Conservation (phyloP, 2,888 invertebrate species). For the Chalcis sispes region DNA sequence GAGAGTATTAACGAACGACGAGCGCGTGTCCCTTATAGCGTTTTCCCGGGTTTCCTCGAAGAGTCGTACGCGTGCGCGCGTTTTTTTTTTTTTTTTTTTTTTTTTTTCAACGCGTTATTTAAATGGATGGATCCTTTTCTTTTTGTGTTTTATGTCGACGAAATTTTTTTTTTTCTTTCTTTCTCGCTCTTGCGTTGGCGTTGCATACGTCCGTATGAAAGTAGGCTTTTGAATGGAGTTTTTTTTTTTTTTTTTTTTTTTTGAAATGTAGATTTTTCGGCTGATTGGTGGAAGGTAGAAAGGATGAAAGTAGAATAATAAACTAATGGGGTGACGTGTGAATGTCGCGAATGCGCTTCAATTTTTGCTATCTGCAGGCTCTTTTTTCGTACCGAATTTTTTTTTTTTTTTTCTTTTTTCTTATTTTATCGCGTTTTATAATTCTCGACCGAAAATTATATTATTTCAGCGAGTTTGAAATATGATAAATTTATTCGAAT, state of each 20-base stretch:
- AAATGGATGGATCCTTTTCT: constrained; percentile 13
- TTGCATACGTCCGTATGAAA: background rate
- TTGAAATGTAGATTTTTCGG: constrained; percentile 3
- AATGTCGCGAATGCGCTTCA: background rate
- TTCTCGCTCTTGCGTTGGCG: background rate
- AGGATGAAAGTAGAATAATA: background rate
- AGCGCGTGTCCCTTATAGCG: background rate
- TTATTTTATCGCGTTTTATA: no score
- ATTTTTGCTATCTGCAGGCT: no score
- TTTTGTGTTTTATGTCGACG: background rate
- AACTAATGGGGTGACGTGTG: background rate
- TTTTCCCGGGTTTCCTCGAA: background rate
- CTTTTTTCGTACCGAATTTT: background rate
- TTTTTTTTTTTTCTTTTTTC: no score
- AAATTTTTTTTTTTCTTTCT: background rate
- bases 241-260: background rate
- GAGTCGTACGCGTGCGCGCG: no score
- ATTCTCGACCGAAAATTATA: no score
- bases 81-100: no score
- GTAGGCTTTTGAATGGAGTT: background rate
- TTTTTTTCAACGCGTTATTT: constrained; percentile 5
- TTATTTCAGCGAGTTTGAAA: no score
- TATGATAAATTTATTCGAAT: no score
- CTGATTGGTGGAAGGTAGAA: background rate
- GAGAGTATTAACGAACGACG: constrained; percentile 31